Percentiles rank a stretch among this genome's conserved stretches.
phyloP scores from a whole-genome alignment of 1,140 invertebrate genomes.

The Drosophila pseudoobscura region DNA sequence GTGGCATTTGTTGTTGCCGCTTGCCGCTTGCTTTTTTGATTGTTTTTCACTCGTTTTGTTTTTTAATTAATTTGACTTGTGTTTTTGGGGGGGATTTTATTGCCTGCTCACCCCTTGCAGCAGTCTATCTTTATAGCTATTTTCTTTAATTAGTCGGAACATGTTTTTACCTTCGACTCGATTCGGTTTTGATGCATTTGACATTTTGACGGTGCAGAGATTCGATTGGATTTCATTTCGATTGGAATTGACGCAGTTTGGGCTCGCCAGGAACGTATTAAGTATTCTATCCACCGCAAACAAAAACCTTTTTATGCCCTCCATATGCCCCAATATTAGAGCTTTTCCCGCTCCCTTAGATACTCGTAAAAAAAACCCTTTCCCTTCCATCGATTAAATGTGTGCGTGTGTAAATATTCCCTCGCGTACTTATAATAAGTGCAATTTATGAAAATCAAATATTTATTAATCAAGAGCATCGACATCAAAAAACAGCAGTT shows the following conservation, averaged over 20 bases:
- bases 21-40: slow-evolving; percentile 19
- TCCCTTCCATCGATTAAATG: too few relatives aligned
- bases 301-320: slow-evolving; percentile 5
- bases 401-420: neutral
- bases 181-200: slow-evolving; percentile 63
- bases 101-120: neutral
- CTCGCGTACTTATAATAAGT: slow-evolving; percentile 22
- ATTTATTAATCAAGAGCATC: slow-evolving; percentile 51
- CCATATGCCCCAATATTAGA: neutral
- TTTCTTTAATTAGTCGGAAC: slow-evolving; percentile 63
- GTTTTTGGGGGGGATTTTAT: slow-evolving; percentile 14
- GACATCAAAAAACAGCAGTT: slow-evolving; percentile 12
- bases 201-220: slow-evolving; percentile 52
- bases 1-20: slow-evolving; percentile 58
- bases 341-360: neutral
- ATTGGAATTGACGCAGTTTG: slow-evolving; percentile 31
- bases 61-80: slow-evolving; percentile 67
- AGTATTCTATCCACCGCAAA: neutral
- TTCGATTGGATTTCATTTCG: slow-evolving; percentile 22
- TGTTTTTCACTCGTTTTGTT: slow-evolving; percentile 30
- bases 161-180: slow-evolving; percentile 34
- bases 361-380: neutral
- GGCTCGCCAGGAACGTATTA: neutral
- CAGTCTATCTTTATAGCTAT: slow-evolving; percentile 24
- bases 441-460: slow-evolving; percentile 62